Percentiles rank a stretch among this genome's conserved stretches.
These are phyloP conservation scores for Dinoponera quadriceps DNA, from an alignment of 1,140 invertebrate genomes.

Conservation along the genomic window DNA sequence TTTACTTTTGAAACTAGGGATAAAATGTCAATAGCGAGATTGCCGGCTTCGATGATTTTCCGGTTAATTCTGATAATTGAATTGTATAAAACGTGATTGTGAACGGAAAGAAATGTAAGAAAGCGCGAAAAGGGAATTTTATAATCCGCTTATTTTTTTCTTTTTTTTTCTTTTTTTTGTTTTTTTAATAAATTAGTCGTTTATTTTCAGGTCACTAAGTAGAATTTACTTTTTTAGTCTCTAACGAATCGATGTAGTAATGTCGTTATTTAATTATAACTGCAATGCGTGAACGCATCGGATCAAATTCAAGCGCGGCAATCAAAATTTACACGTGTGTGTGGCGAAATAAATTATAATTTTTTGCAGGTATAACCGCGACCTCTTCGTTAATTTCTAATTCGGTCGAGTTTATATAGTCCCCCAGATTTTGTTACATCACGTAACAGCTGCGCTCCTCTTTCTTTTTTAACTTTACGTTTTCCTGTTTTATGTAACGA, in stretches of 20 bases:
- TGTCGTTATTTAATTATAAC: constrained; percentile 46
- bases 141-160: no score
- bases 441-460: constrained; percentile 41
- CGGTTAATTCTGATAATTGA: constrained; percentile 41
- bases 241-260: constrained; percentile 59
- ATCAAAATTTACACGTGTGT: constrained; percentile 32
- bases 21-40: constrained; percentile 35
- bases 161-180: constrained; percentile 10
- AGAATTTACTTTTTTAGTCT: constrained; percentile 53
- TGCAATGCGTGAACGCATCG: constrained; percentile 11
- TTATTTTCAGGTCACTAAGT: constrained; percentile 25
- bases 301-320: background rate
- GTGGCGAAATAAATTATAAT: constrained; percentile 14
- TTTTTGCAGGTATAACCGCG: background rate
- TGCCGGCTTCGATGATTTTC: constrained; percentile 26
- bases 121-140: background rate
- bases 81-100: constrained; percentile 1
- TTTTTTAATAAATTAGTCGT: constrained; percentile 41
- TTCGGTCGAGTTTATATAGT: constrained; percentile 7
- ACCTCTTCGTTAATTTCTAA: background rate
- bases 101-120: background rate
- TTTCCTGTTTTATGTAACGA: constrained; percentile 23
- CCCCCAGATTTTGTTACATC: constrained; percentile 16
- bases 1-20: constrained; percentile 40
- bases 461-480: constrained; percentile 43